Evolutionary conservation across 2,797 vertebrate genomes (phyloP), one percentile per base, ranked within the genome.

Genomic region (Tenualosa thibaudeaui): DNA sequence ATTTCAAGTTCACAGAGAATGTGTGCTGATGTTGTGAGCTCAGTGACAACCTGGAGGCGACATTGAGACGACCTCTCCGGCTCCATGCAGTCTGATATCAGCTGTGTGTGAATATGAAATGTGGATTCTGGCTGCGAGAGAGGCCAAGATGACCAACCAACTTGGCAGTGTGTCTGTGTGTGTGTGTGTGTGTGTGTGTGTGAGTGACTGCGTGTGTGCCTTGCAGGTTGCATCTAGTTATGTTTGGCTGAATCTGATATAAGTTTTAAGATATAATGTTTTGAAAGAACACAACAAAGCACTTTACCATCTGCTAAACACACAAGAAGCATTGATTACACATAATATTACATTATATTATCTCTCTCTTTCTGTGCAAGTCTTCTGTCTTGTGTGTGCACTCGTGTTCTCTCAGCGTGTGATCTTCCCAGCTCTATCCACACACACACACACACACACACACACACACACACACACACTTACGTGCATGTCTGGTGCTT

Each of bases 351-450:
- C 22, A 22, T 17, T 56, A 4, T 49, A 5, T 49, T 84, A 40
- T 84, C 68, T 51, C 84, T 81, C 85, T 89, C 81, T 86, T 85
- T 84, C 88, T 88, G 85, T 89, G 85, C 84, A 82, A 85, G 81
- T 51, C 82, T 4, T 0, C 50, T 40, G 9, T n/a, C n/a, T 31
- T 65, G 5, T 60, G 5, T 65, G 10, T 26, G 60, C n/a, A 5
- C 24, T 10, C 31, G 65, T 37, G 37, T 37, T 71, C 31, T 19
- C 65, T 71, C 37, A 13, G 31, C 15, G 65, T 71, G 3, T 37
- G 15, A 71, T 71, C 65, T 37, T 71, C 31, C 4, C 65, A 37
- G 65, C 10, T 31, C 65, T 12, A 51, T 51, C 50, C 50, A 51
- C 46, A 46, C 46, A 46, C 46, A 46, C 46, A 46, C 46, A 46